Evolutionary conservation across 2,113 vertebrate genomes (phyloP).

Genomic region (Tragulus kanchil): DNA sequence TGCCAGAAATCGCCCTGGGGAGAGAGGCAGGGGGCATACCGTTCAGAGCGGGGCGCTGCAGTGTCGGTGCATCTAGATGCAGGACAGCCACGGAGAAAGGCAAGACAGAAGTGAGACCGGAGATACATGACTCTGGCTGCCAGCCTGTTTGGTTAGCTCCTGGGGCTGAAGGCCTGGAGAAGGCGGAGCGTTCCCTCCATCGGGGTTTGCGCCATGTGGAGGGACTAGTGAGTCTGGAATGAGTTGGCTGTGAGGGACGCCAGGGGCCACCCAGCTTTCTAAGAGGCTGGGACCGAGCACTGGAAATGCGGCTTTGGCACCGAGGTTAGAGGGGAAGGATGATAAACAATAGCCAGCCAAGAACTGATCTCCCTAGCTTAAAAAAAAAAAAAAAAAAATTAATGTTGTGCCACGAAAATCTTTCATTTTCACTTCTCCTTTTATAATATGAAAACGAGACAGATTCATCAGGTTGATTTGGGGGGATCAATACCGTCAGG

Average conservation of each 20-base stretch:
- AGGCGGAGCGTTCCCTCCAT: not conserved
- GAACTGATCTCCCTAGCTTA: not conserved
- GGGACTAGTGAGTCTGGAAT: not conserved
- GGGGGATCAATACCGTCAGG: constrained; percentile 25
- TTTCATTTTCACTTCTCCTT: constrained; percentile 43
- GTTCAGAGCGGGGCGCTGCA: too few relatives aligned
- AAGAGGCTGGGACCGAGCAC: not conserved
- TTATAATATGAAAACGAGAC: constrained; percentile 61
- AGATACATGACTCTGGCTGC: not conserved
- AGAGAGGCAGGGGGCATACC: not conserved
- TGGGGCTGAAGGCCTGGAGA: not conserved
- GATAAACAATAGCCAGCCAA: not conserved
- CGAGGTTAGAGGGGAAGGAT: not conserved
- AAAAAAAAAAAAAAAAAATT: not conserved
- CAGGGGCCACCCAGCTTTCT: not conserved
- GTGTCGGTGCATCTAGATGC: not conserved
- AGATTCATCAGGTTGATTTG: constrained; percentile 69
- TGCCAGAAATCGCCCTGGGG: not conserved
- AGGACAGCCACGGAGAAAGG: not conserved
- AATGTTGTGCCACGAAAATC: not conserved
- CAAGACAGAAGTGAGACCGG: not conserved
- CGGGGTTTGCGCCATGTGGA: accelerated
- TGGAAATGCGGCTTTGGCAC: not conserved
- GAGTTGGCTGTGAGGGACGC: not conserved
- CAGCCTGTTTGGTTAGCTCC: not conserved